Evolutionary conservation across 2,113 vertebrate genomes (phyloP).

Genomic region (Proteles cristata): DNA sequence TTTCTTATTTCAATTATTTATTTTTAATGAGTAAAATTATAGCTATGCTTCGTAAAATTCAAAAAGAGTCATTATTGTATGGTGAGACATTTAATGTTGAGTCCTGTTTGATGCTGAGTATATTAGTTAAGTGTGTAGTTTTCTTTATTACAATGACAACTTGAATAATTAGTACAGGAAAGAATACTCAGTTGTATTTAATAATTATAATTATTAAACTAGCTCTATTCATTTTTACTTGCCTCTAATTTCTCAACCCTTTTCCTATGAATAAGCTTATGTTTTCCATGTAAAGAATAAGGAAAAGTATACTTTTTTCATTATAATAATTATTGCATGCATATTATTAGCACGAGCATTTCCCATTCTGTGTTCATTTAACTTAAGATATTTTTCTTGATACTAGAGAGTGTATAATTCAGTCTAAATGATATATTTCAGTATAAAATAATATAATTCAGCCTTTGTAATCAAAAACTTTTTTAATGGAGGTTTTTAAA

Average conservation of each 20-base stretch:
- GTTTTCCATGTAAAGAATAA: not conserved
- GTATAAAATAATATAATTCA: not conserved
- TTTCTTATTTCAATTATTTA: not conserved
- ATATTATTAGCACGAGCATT: not conserved
- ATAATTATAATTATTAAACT: constrained; percentile 18
- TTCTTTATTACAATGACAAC: constrained; percentile 28
- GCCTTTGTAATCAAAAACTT: not conserved
- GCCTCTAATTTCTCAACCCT: not conserved
- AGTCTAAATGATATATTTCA: not conserved
- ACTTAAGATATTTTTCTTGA: not conserved
- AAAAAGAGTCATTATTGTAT: not conserved
- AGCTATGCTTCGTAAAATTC: not conserved
- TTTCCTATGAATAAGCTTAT: not conserved
- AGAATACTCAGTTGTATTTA: not conserved
- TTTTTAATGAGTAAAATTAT: not conserved
- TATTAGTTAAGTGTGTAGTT: not conserved
- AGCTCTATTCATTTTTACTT: not conserved
- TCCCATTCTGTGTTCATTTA: not conserved
- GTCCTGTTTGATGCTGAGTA: not conserved
- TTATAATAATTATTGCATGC: not conserved
- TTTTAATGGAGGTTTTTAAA: not conserved
- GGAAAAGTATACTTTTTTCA: not conserved
- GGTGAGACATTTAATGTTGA: not conserved
- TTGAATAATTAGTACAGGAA: constrained; percentile 11
- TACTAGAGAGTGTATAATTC: not conserved